phyloP scores from a whole-genome alignment of 2,888 invertebrate genomes.

The Pyrrhia umbra region DNA sequence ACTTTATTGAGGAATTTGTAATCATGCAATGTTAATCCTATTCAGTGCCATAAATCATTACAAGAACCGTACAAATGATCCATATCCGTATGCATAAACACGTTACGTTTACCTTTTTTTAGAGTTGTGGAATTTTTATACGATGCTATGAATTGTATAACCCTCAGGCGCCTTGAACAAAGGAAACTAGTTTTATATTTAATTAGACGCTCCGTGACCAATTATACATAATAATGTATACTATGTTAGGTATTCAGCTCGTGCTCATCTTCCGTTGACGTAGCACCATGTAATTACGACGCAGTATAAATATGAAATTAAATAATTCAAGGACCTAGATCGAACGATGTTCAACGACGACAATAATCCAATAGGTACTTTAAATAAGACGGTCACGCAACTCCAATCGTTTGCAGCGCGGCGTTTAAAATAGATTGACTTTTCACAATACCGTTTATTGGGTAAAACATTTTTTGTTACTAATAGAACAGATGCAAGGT shows the following conservation, averaged over 20 bases:
- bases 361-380: slow-evolving; percentile 43
- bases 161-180: slow-evolving; percentile 40
- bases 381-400: slow-evolving; percentile 62
- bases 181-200: slow-evolving; percentile 59
- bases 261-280: slow-evolving; percentile 61
- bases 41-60: neutral
- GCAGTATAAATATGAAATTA: slow-evolving; percentile 53
- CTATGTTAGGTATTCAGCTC: slow-evolving; percentile 55
- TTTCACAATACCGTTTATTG: slow-evolving; percentile 72
- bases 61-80: neutral
- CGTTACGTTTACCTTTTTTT: neutral
- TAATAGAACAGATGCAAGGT: slow-evolving; percentile 69
- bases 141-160: slow-evolving; percentile 26
- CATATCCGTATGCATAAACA: neutral
- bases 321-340: slow-evolving; percentile 57
- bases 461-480: slow-evolving; percentile 65
- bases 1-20: neutral
- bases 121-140: slow-evolving; percentile 26
- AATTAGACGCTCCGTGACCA: slow-evolving; percentile 62
- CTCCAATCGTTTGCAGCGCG: slow-evolving; percentile 62
- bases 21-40: neutral
- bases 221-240: slow-evolving; percentile 50
- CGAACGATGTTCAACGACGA: slow-evolving; percentile 29
- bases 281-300: slow-evolving; percentile 54
- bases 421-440: slow-evolving; percentile 65